Evolutionary conservation across 2,888 invertebrate genomes (phyloP), one percentile per base, ranked within the genome.

Genomic region (Dolomedes plantarius): DNA sequence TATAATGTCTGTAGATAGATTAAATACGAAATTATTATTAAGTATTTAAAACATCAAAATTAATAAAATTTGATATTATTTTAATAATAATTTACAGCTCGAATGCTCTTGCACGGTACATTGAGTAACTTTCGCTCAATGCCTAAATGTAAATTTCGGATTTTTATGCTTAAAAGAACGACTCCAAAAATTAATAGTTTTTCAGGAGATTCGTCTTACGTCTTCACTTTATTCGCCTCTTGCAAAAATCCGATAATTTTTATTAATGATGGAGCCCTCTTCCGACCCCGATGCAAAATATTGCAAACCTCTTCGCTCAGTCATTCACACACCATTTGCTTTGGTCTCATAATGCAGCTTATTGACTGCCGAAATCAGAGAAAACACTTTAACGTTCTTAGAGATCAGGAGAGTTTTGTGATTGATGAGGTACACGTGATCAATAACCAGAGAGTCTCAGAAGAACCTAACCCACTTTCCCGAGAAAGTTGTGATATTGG

Each of bases 261-360:
- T 23, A 56, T 56, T 23, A 56, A 56, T 56, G 41, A 46, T 56
- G 6, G 36, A 6, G 6, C 23, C 23, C 6, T 23, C 11, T 23
- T 56, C 56, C 1, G 23, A 3, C 1, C 19, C 23, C 56, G 11
- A 23, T 23, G 56, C 19, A 56, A 56, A 56, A 56, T 56, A 56
- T 23, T 23, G 19, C 1, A 23, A n/a, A 56, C 23, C 1, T 23
- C 23, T 56, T 23, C 56, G 6, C 56, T 23, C 41, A 16, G 23
- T 56, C 56, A 56, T 56, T 56, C 56, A 56, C 56, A 56, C 56
- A 56, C 56, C 56, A 56, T 56, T 56, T 56, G 56, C 56, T 23
- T 23, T 56, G 11, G 5, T 5, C 23, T 56, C 23, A 56, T 56
- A 56, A 56, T 56, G 56, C 11, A 23, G 23, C 56, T 56, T 56